A percentile compares a stretch with the other conserved stretches of the same genome.
Conservation (phyloP, 1,140 invertebrate genomes). For the Achroia grisella region DNA sequence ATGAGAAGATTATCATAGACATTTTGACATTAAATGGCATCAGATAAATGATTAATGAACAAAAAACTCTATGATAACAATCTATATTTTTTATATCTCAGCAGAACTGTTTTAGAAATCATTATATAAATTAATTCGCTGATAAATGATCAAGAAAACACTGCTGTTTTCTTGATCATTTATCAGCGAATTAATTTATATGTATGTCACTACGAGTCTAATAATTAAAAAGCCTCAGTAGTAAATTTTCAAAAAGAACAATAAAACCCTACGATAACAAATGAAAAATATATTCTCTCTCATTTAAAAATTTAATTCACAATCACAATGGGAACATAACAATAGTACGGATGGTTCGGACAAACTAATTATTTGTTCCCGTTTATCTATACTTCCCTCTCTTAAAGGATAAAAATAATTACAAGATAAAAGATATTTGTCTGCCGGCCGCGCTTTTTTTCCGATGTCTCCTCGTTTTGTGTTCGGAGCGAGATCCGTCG, state of each 20-base stretch:
- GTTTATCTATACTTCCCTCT: slow-evolving; percentile 45
- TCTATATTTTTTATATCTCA: no score
- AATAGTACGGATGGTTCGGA: slow-evolving; percentile 43
- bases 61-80: no score
- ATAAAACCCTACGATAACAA: neutral
- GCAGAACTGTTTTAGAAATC: no score
- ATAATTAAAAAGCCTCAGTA: no score
- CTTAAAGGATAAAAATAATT: slow-evolving; percentile 73
- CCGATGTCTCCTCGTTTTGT: slow-evolving; percentile 34
- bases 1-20: no score
- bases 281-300: slow-evolving; percentile 17
- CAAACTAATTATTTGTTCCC: slow-evolving; percentile 50
- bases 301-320: slow-evolving; percentile 21
- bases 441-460: slow-evolving; percentile 43
- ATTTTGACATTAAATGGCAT: no score
- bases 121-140: no score
- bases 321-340: slow-evolving; percentile 22
- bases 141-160: no score
- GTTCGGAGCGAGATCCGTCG: slow-evolving; percentile 56
- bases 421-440: slow-evolving; percentile 69
- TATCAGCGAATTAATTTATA: no score
- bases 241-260: neutral
- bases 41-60: no score
- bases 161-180: no score
- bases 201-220: no score